Evolutionary conservation across 2,797 vertebrate species (phyloP).

Genomic region (Enteromius mattozi): DNA sequence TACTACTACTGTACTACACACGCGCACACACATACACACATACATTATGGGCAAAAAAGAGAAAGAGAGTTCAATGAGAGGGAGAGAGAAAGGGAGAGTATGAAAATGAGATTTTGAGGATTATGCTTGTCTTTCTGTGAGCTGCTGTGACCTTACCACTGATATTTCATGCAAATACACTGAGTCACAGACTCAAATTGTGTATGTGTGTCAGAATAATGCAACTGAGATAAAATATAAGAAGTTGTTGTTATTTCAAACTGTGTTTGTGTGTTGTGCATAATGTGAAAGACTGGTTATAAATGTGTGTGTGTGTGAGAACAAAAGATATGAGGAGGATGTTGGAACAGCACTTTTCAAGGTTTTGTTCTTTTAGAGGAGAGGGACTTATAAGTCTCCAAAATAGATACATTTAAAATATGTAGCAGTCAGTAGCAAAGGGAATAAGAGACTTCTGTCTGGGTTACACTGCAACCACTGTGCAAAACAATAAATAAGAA

Average conservation of each 20-base stretch:
- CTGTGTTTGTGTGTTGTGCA: not conserved
- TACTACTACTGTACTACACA: not conserved
- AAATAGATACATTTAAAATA: constrained; percentile 38
- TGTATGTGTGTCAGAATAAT: constrained; percentile 67
- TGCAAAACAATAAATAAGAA: not conserved
- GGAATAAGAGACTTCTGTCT: not conserved
- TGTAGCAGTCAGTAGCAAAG: constrained; percentile 16
- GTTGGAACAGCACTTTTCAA: constrained; percentile 43
- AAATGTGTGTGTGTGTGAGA: not conserved
- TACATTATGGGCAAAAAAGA: not conserved
- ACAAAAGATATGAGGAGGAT: constrained; percentile 28
- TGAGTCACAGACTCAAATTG: constrained; percentile 57
- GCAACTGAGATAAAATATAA: not conserved
- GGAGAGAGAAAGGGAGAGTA: constrained; percentile 21
- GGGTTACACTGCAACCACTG: not conserved
- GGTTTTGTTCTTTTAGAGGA: constrained; percentile 33
- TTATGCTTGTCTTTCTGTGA: constrained; percentile 63
- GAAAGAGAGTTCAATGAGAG: not conserved
- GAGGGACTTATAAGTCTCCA: constrained; percentile 30
- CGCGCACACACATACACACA: not conserved
- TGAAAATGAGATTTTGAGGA: constrained; percentile 55
- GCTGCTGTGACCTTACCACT: constrained; percentile 57
- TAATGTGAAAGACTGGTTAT: constrained; percentile 4
- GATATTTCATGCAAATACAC: constrained; percentile 69
- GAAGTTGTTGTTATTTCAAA: constrained; percentile 1